Conservation (phyloP, 1,140 invertebrate species). For the Apocrypta bakeri region DNA sequence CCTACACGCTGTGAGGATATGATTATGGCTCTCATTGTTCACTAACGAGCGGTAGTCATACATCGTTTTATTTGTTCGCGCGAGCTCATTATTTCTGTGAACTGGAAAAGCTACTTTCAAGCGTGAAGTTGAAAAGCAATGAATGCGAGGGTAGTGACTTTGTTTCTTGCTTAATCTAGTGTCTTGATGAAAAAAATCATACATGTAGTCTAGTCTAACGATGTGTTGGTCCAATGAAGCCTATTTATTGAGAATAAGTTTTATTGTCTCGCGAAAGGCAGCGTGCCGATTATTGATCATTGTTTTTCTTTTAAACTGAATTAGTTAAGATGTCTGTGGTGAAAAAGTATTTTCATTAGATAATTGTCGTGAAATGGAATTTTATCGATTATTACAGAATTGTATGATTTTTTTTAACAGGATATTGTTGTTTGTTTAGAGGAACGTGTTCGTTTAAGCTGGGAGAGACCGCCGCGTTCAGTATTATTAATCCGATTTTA, state of each 20-base stretch:
- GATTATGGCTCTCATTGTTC: background rate
- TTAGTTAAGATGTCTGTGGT: background rate
- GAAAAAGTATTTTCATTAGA: slow-evolving; percentile 21
- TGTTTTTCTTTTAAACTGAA: slow-evolving; percentile 13
- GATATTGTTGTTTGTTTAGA: slow-evolving; percentile 14
- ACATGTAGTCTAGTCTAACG: slow-evolving; percentile 35
- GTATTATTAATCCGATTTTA: slow-evolving; percentile 32
- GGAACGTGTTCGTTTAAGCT: background rate
- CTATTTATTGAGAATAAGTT: slow-evolving; percentile 30
- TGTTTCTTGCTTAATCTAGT: slow-evolving; percentile 22
- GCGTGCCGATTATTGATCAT: background rate
- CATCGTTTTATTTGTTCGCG: slow-evolving; percentile 44
- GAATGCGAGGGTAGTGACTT: slow-evolving; percentile 6
- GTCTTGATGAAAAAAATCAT: slow-evolving; percentile 39
- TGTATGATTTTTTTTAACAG: slow-evolving; percentile 50
- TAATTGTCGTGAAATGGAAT: slow-evolving; percentile 4
- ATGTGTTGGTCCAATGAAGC: slow-evolving; percentile 40
- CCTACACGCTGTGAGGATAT: slow-evolving; percentile 72
- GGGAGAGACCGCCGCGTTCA: background rate
- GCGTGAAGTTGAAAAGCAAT: background rate
- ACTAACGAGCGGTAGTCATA: background rate
- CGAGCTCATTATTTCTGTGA: background rate
- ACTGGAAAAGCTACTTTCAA: background rate
- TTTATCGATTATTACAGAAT: slow-evolving; percentile 51
- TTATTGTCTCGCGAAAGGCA: background rate